Evolutionary conservation across 2,797 vertebrate genomes (phyloP), one percentile per base, ranked within the genome.

Genomic region (Pachyuromys duprasi): DNA sequence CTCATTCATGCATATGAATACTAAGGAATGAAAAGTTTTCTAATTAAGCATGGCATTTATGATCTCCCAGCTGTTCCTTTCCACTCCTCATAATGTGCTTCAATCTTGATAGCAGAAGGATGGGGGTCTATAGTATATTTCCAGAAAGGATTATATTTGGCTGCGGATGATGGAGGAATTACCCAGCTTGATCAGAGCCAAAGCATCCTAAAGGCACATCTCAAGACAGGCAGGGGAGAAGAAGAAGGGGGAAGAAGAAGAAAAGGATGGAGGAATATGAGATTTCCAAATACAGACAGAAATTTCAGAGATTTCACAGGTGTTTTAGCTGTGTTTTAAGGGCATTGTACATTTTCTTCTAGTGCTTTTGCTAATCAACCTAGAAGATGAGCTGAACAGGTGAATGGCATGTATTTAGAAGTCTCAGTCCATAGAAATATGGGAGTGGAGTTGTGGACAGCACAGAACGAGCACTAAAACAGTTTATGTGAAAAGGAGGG

Each of bases 11-110:
- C 83, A 36, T 67, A 57, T n/a, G n/a, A 90, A 20, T 65, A 92
- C 7, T 5, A 60, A n/a, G 89, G 88, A 96, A 94, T 87, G 57
- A 95, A 93, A 91, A 86, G 45, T n/a, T 92, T 82, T 96, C 84
- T 5, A 97, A 97, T 96, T 97, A 96, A 96, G 95, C 26, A 76
- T 96, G 94, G 33, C 92, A 96, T 92, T 95, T 96, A 93, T 92
- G 79, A 91, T 95, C 67, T 93, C 79, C n/a, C 86, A 97, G 93
- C 82, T 96, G 95, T 75, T 96, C 79, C 60, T 92, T 94, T 92
- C 91, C 79, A 89, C 76, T 84, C 96, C n/a, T 31, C 91, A 87
- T 91, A 89, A 94, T 94, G 45, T 62, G 26, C 80, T 39, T 95
- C 95, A 70, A 92, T 96, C 91, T 89, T 87, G 90, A 88, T 82